A percentile compares a stretch with the other conserved stretches of the same genome.
Evolutionary conservation across 2,888 invertebrate genomes (phyloP).

Genomic region (Mechanitis messenoides): DNA sequence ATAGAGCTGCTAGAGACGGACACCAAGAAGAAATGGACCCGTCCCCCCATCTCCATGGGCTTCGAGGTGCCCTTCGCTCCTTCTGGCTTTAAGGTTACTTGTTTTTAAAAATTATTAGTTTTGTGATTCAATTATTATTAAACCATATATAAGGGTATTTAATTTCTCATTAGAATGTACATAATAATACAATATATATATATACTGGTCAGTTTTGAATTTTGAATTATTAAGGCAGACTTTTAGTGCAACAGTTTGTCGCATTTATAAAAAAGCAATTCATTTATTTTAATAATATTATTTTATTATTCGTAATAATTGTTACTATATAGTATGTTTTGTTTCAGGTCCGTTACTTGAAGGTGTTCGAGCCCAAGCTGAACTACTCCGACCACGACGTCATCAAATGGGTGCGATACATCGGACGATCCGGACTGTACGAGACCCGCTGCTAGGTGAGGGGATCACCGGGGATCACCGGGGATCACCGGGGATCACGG

Average conservation of each 20-base stretch:
- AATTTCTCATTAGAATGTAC: too few relatives aligned
- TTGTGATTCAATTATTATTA: too few relatives aligned
- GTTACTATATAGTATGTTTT: background rate
- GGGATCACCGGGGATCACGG: too few relatives aligned
- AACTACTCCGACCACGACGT: slow-evolving; percentile 99
- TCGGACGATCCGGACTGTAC: slow-evolving; percentile 98
- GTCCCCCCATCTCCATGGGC: slow-evolving; percentile 99
- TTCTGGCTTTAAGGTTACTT: slow-evolving; percentile 91
- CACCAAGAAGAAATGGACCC: slow-evolving; percentile 99
- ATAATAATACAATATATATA: too few relatives aligned
- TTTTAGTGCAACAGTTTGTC: too few relatives aligned
- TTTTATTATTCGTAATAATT: too few relatives aligned
- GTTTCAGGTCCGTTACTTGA: slow-evolving; percentile 92
- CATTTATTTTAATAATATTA: too few relatives aligned
- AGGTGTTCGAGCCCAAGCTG: slow-evolving; percentile 99
- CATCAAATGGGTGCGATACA: slow-evolving; percentile 99
- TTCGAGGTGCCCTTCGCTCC: slow-evolving; percentile 99
- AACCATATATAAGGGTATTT: too few relatives aligned
- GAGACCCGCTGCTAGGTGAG: slow-evolving; percentile 94
- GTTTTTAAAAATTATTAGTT: background rate
- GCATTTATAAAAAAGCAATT: too few relatives aligned
- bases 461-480: background rate
- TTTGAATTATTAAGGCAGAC: too few relatives aligned
- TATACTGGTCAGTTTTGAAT: too few relatives aligned
- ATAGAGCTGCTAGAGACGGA: slow-evolving; percentile 98